Evolutionary conservation across 2,797 vertebrate species (phyloP).

Genomic region (Semaprochilodus insignis): DNA sequence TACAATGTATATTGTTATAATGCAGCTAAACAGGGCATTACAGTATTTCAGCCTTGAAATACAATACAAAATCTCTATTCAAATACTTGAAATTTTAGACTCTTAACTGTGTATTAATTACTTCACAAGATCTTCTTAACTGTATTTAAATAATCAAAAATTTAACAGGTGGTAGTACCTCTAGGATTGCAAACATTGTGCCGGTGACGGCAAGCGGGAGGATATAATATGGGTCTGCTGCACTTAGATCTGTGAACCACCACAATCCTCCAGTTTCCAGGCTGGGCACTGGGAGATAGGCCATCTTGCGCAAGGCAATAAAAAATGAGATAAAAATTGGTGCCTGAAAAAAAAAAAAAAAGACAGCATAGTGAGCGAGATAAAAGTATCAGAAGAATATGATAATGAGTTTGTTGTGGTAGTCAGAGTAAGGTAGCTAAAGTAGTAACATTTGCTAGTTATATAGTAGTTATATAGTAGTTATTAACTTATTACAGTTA

Average conservation of each 20-base stretch:
- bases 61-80: too few species aligned
- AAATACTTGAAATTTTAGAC: too few species aligned
- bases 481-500: background rate
- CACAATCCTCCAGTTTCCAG: slow-evolving; percentile 85
- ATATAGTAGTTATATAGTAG: too few species aligned
- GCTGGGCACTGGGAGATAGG: slow-evolving; percentile 89
- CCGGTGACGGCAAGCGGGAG: slow-evolving; percentile 84
- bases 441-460: too few species aligned
- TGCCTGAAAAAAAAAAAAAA: slow-evolving; percentile 68
- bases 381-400: background rate
- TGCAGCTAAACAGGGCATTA: background rate
- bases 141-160: background rate
- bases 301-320: slow-evolving; percentile 89
- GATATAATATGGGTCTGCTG: slow-evolving; percentile 83
- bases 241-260: slow-evolving; percentile 88
- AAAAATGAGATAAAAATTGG: slow-evolving; percentile 93
- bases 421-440: background rate
- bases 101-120: too few species aligned
- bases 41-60: too few species aligned
- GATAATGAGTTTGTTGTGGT: background rate
- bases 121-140: background rate
- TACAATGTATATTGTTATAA: background rate
- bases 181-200: slow-evolving; percentile 87
- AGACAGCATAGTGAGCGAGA: background rate
- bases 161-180: slow-evolving; percentile 73